Percentiles rank a stretch among this genome's conserved stretches.
These are phyloP conservation scores for Hydrochoerus hydrochaeris DNA, from an alignment of 2,113 vertebrate genomes.

Conservation along the genomic window DNA sequence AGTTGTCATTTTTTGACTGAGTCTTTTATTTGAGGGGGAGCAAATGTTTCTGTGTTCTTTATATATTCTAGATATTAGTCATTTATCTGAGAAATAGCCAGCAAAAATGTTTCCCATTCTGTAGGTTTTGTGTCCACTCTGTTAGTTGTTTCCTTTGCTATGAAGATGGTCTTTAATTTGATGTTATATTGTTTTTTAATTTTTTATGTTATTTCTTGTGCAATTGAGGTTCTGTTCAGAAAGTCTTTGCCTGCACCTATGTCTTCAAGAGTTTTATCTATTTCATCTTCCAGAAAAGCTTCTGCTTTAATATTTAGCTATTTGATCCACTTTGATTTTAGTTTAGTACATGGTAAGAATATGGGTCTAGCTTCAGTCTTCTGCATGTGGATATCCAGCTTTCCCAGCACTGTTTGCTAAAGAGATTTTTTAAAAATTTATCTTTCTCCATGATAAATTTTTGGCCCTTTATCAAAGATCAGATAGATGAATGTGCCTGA, in stretches of 20 bases:
- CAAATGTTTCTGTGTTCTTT: background rate
- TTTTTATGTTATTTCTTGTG: background rate
- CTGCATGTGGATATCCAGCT: background rate
- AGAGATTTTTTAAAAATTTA: background rate
- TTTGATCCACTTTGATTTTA: background rate
- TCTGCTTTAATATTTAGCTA: background rate
- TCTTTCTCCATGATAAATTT: background rate
- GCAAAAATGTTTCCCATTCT: background rate
- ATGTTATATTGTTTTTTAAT: background rate
- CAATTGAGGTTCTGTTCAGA: background rate
- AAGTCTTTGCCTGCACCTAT: background rate
- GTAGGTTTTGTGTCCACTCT: background rate
- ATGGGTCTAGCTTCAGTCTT: background rate
- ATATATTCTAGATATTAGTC: background rate
- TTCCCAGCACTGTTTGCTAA: background rate
- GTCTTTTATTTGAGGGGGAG: background rate
- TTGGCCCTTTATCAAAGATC: background rate
- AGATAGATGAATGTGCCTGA: background rate
- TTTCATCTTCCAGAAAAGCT: background rate
- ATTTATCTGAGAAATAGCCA: background rate
- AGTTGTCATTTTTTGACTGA: background rate
- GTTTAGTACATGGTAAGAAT: background rate
- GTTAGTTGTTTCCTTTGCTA: background rate
- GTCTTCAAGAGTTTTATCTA: background rate
- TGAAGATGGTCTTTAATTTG: background rate